These are phyloP conservation scores for Drepana arcuata DNA, from an alignment of 1,140 invertebrate species.

Conservation along the genomic window DNA sequence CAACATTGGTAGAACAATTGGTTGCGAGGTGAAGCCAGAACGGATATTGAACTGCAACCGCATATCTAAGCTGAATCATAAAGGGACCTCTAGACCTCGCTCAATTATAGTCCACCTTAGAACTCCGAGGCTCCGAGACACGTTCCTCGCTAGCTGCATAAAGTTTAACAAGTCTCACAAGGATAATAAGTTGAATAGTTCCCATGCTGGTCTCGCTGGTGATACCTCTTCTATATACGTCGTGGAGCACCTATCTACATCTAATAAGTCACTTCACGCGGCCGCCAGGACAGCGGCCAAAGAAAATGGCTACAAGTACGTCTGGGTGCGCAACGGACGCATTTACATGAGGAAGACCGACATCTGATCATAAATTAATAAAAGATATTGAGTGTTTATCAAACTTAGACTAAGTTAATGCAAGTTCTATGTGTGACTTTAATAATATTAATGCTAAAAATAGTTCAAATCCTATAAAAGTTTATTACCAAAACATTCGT, in stretches of 20 bases:
- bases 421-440: too few species aligned
- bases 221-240: constrained; percentile 10
- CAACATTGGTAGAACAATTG: constrained; percentile 9
- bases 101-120: constrained; percentile 14
- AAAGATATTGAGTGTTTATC: too few species aligned
- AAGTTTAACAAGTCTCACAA: not conserved
- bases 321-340: constrained; percentile 14
- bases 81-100: constrained; percentile 9
- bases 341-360: constrained; percentile 5
- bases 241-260: constrained; percentile 8
- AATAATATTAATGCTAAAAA: too few species aligned
- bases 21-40: constrained; percentile 8
- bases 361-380: too few species aligned
- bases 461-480: too few species aligned
- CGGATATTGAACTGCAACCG: constrained; percentile 12
- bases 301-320: constrained; percentile 15
- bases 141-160: not conserved
- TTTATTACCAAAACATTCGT: constrained; percentile 2
- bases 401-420: too few species aligned
- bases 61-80: constrained; percentile 10
- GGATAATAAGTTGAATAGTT: not conserved
- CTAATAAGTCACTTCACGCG: constrained; percentile 14
- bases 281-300: constrained; percentile 9
- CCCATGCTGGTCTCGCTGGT: constrained; percentile 6
- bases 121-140: constrained; percentile 10